Conservation (phyloP, 2,113 vertebrate species). For the Puma concolor region DNA sequence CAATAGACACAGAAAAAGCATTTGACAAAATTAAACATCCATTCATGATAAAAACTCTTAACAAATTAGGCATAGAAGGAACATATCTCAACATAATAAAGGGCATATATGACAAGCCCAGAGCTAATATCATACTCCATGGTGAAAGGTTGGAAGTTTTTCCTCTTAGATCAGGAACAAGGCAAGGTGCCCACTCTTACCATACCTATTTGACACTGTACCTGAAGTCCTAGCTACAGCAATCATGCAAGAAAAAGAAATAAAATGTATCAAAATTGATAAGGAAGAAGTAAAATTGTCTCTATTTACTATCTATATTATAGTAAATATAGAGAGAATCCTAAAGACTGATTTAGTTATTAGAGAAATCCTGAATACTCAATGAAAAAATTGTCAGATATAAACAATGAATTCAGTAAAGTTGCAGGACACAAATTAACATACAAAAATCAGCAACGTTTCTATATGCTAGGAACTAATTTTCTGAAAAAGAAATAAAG, state of each 20-base stretch:
- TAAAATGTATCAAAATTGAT: neutral
- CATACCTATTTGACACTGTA: neutral
- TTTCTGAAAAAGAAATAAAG: neutral
- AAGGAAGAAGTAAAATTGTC: neutral
- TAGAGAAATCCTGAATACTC: neutral
- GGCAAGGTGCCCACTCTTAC: neutral
- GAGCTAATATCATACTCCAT: neutral
- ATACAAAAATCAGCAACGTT: neutral
- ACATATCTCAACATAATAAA: neutral
- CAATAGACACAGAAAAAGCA: neutral
- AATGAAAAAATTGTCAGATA: neutral
- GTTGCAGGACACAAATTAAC: neutral
- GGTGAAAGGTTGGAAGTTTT: neutral
- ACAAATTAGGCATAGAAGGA: neutral
- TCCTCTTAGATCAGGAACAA: neutral
- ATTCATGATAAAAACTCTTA: neutral
- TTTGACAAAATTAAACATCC: neutral
- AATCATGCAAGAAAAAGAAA: neutral
- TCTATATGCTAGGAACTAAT: neutral
- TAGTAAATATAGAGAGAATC: neutral
- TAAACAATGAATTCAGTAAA: neutral
- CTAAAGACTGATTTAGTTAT: neutral
- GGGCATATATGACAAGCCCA: neutral
- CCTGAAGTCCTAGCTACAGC: neutral
- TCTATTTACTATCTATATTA: neutral